Conservation (phyloP, 1,140 invertebrate genomes). For the fruit fly (Drosophila melanogaster) region Release_6_plus_ISO1_MT NC_004354.4:10910501-10911000, state of each 20-base stretch:
- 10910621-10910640: not conserved
- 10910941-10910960: conserved; percentile 82
- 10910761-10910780: conserved; percentile 45
- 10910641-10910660: not conserved
- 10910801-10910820: not conserved
- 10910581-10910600: conserved; percentile 30
- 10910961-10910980: conserved; percentile 75
- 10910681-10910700: conserved; percentile 66
- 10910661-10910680: not conserved
- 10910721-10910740: conserved; percentile 52
- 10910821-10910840: not conserved
- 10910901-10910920: conserved; percentile 62
- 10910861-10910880: conserved; percentile 1
- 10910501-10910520: conserved; percentile 80
- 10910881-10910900: conserved; percentile 23
- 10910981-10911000: conserved; percentile 59
- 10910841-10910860: not conserved
- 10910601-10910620: not conserved
- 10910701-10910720: conserved; percentile 64
- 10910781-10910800: conserved; percentile 15
- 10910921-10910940: conserved; percentile 74
- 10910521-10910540: conserved; percentile 74
- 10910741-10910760: conserved; percentile 72
- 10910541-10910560: conserved; percentile 51
- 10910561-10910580: conserved; percentile 50